A percentile compares a stretch with the other conserved stretches of the same genome.
Conservation (phyloP, 1,140 invertebrate species). For the Neodiprion lecontei region DNA sequence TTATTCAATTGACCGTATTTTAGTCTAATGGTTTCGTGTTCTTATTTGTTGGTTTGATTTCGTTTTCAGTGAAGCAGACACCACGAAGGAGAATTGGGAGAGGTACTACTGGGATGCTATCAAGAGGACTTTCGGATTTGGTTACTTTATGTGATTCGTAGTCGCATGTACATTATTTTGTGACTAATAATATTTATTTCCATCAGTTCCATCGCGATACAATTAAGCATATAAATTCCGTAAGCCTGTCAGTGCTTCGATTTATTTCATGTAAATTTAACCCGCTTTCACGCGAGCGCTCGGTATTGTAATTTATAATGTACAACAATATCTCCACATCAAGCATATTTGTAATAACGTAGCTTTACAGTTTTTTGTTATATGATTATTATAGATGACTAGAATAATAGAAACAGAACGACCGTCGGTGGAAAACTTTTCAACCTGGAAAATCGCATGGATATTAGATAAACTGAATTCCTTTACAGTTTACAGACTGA, state of each 20-base stretch:
- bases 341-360: no score
- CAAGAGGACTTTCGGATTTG: constrained; percentile 91
- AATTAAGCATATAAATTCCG: no score
- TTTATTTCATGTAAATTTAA: no score
- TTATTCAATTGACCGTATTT: not conserved
- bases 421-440: not conserved
- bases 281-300: no score
- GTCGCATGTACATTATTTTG: constrained; percentile 27
- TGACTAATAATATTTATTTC: constrained; percentile 41
- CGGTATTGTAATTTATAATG: no score
- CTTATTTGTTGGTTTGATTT: not conserved
- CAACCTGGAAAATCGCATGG: not conserved
- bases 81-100: constrained; percentile 88
- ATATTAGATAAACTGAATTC: constrained; percentile 1
- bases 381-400: no score
- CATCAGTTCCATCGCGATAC: constrained; percentile 37
- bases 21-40: not conserved
- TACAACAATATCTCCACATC: no score
- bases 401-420: not conserved
- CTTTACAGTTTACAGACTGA: not conserved
- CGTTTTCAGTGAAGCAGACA: constrained; percentile 73
- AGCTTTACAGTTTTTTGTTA: no score
- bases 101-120: constrained; percentile 93
- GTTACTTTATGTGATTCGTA: constrained; percentile 72
- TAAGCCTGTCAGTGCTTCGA: no score